Percentiles rank a stretch among this genome's conserved stretches.
phyloP scores from a whole-genome alignment of 2,797 vertebrate species.

The Platalea minor region DNA sequence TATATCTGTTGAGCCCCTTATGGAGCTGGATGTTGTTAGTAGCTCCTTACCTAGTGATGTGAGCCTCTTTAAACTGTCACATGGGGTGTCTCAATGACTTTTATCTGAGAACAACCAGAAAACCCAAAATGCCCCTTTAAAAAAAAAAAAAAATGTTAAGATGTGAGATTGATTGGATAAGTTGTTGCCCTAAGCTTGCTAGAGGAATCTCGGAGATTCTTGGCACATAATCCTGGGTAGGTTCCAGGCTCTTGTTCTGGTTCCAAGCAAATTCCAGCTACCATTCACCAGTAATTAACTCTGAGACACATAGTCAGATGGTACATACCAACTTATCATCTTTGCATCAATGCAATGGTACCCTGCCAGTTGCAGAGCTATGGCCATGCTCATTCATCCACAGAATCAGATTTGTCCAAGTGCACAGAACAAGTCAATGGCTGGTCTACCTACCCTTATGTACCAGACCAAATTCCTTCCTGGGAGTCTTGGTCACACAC shows the following conservation, averaged over 20 bases:
- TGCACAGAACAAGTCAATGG: neutral
- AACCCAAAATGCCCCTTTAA: neutral
- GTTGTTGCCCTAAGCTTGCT: neutral
- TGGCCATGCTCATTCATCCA: rapidly evolving
- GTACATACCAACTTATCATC: neutral
- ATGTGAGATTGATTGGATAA: neutral
- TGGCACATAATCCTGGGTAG: neutral
- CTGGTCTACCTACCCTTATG: neutral
- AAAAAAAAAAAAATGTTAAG: neutral
- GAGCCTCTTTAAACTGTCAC: neutral
- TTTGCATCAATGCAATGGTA: neutral
- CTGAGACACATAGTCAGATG: neutral
- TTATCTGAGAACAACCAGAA: neutral
- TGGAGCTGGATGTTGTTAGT: neutral
- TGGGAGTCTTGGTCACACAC: rapidly evolving
- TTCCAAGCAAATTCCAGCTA: neutral
- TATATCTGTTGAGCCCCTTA: neutral
- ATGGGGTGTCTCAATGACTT: neutral
- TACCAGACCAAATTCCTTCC: neutral
- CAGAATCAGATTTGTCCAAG: neutral
- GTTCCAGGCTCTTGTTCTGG: neutral
- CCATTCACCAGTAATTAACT: neutral
- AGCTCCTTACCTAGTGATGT: neutral
- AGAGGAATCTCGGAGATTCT: neutral
- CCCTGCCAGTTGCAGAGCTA: neutral